phyloP scores from a whole-genome alignment of 2,888 invertebrate species.

The Stenichneumon culpator region DNA sequence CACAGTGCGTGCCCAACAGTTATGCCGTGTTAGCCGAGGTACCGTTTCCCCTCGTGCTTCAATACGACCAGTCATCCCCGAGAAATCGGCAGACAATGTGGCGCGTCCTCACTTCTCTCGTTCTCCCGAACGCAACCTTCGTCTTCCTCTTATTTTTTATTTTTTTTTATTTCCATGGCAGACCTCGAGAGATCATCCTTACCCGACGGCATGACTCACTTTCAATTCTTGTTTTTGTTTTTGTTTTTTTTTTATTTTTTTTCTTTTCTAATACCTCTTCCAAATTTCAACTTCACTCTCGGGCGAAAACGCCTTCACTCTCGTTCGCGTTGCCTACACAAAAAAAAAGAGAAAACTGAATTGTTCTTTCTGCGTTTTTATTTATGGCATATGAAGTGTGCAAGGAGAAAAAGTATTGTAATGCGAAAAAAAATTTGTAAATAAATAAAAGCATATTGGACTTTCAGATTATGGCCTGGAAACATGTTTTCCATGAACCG shows the following conservation, averaged over 20 bases:
- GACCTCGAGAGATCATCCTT: background rate
- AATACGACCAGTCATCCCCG: conserved; percentile 83
- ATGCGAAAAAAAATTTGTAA: no score
- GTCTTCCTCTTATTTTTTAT: conserved; percentile 65
- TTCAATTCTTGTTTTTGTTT: conserved; percentile 37
- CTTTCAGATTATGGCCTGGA: no score
- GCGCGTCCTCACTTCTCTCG: conserved; percentile 73
- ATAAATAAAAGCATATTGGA: no score
- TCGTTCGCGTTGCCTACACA: background rate
- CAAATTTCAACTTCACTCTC: conserved; percentile 36
- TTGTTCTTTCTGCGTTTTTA: no score
- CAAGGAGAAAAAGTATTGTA: no score
- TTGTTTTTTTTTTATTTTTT: conserved; percentile 62
- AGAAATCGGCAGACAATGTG: conserved; percentile 84
- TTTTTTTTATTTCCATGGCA: conserved; percentile 49
- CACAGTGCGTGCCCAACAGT: conserved; percentile 77
- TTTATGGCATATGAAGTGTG: no score
- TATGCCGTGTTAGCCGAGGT: conserved; percentile 80
- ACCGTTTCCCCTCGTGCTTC: conserved; percentile 71
- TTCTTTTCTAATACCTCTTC: background rate
- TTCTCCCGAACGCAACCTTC: conserved; percentile 65
- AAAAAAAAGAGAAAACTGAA: background rate
- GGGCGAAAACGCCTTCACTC: conserved; percentile 46
- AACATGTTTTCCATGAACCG: no score
- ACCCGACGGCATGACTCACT: conserved; percentile 12